Base-by-base conservation (phyloP, 2,113 vertebrate species). In the Pituophis catenifer region DNA sequence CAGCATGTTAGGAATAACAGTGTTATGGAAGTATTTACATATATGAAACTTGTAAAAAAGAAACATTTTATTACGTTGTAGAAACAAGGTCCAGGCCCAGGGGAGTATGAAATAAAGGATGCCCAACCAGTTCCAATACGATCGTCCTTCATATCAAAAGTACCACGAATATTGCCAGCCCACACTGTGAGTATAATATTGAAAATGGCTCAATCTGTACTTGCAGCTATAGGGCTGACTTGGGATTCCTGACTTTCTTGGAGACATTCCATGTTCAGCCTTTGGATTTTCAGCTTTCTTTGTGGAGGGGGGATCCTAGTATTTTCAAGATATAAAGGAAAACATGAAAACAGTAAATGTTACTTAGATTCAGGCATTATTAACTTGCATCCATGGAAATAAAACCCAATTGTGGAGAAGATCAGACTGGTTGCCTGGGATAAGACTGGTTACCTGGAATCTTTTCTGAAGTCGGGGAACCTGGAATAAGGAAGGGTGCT, bases 71-170 rank as follows among this genome's bases (percentile, higher is more conserved):
- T 90, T 94, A 15, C 58, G 0, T n/a, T 95, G 19, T 92, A 99
- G 98, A 98, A 86, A 87, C 97, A 98, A 58, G 98, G 98, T 0
- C 98, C 98, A n/a, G 97, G 97, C 58, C 98, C 98, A 1, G 97
- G 98, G 48, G 94, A 97, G 12, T 99, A 98, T 90, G 75, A 97
- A 87, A 94, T 97, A 92, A 98, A 96, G 94, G 89, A 88, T 13
- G 94, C 92, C 44, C 3, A 94, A 13, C 52, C 93, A 58, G 93
- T 11, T n/a, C 81, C 93, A 87, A 65, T 98, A 89, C 98, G 98
- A 21, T 99, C 98, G 91, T 98, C 97, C 95, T 99, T 99, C 96
- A 97, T 95, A 48, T 98, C 98, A 75, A 98, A 90, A 26, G 96
- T 98, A 29, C 98, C 98, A 7, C 97, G 98, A 29, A 97, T 98